Evolutionary conservation across 2,113 vertebrate species (phyloP), one percentile per base, ranked within the genome.

Genomic region (Hymenochirus boettgeri): DNA sequence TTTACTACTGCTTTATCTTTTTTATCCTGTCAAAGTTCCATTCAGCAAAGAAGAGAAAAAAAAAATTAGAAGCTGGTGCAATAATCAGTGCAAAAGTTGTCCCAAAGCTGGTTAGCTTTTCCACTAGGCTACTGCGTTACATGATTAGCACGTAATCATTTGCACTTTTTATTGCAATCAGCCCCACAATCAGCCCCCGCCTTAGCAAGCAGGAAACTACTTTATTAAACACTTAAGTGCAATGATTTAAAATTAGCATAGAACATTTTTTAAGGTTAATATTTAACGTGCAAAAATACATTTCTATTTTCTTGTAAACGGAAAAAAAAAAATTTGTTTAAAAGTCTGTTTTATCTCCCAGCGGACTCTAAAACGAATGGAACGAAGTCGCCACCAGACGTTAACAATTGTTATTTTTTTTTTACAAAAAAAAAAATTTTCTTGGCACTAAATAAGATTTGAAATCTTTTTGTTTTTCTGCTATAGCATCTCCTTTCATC

Each of bases 221-320:
- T 52, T 52, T 45, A 35, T 51, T 42, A 66, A 66, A 57, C 23
- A 57, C 56, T 58, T 51, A 67, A 59, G 55, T 59, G 64, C 64
- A 67, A 67, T 67, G 64, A 59, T 59, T 59, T 67, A 17, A n/a
- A 59, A 67, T 47, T 58, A 67, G 64, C 13, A 37, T 67, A 59
- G 55, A 29, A 51, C 18, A 22, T 66, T 66, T 51, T n/a, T 66
- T 58, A 58, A n/a, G 29, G 26, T 52, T 42, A 50, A 52, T 52
- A 59, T 59, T 58, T 59, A 66, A 59, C 35, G 64, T 46, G 58
- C 24, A 42, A 39, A n/a, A 58, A 65, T 23, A 65, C 24, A 65
- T 45, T 56, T 65, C 37, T 65, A 33, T 55, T 65, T 55, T 64
- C 15, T 54, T 35, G 24, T 50, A 25, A 46, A 46, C 46, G 31